Percentiles rank a stretch among this genome's conserved stretches.
Conservation (phyloP, 2,797 vertebrate genomes). For the Nasua narica region DNA sequence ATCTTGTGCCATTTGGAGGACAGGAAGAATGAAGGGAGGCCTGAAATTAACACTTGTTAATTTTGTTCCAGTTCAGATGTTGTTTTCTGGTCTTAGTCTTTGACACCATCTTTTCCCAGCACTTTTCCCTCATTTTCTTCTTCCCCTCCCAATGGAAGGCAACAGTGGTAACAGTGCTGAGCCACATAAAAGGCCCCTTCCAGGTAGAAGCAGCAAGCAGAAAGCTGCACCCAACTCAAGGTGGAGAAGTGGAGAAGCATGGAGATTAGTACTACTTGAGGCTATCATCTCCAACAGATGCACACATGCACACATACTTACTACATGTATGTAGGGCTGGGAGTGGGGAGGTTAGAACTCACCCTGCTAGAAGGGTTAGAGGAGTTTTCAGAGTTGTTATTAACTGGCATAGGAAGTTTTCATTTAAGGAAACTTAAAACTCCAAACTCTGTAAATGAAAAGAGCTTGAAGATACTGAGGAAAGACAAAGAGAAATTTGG, state of each 20-base stretch:
- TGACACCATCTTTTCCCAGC: background rate
- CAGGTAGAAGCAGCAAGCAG: background rate
- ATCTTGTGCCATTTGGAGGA: background rate
- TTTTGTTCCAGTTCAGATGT: background rate
- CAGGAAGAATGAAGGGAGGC: background rate
- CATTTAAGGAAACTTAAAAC: conserved; percentile 6
- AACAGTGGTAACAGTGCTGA: background rate
- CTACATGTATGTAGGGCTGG: background rate
- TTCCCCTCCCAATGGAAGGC: background rate
- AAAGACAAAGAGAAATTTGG: background rate
- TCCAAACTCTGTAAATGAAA: background rate
- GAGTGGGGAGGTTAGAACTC: background rate
- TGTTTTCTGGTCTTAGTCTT: background rate
- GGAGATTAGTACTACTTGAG: background rate
- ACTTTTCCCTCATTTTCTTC: background rate
- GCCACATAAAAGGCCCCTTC: background rate
- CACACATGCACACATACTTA: no score
- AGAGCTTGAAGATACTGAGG: background rate
- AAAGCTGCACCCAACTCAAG: background rate
- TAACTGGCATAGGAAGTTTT: background rate
- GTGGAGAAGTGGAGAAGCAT: background rate
- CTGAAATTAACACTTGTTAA: background rate
- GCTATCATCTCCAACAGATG: background rate
- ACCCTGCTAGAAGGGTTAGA: background rate
- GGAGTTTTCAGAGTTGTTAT: background rate